Conservation (phyloP, 2,113 vertebrate species). For the Pipa parva region DNA sequence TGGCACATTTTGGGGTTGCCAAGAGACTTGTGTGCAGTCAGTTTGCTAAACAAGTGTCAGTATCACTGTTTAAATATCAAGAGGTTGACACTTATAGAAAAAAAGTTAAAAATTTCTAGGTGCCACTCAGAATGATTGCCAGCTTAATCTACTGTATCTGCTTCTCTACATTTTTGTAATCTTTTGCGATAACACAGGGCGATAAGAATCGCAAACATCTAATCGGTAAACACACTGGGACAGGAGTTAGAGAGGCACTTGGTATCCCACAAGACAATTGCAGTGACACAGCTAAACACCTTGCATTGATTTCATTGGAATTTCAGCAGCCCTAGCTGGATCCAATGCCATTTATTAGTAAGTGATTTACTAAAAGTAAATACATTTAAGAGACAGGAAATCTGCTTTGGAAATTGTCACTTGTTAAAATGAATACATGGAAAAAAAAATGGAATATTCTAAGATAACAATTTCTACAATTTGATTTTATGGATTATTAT, state of each 20-base stretch:
- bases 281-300: slow-evolving; percentile 2
- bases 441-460: no score
- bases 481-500: no score
- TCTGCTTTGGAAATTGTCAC: not conserved
- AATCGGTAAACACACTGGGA: no score
- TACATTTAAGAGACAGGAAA: slow-evolving; percentile 13
- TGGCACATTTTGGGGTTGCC: slow-evolving; percentile 10
- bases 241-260: not conserved
- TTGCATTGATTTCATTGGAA: slow-evolving; percentile 30
- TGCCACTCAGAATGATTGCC: slow-evolving; percentile 23
- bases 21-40: slow-evolving; percentile 11
- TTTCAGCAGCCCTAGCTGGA: not conserved
- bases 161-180: slow-evolving; percentile 18
- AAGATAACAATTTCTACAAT: no score
- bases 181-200: slow-evolving; percentile 1
- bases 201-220: slow-evolving; percentile 12
- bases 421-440: no score
- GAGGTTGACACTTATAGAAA: slow-evolving; percentile 15
- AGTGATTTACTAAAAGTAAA: slow-evolving; percentile 31
- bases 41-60: slow-evolving; percentile 23
- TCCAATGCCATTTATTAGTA: slow-evolving; percentile 21
- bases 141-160: slow-evolving; percentile 24
- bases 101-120: slow-evolving; percentile 28
- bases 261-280: slow-evolving; percentile 1
- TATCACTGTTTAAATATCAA: slow-evolving; percentile 38